Evolutionary conservation across 2,113 vertebrate species (phyloP).

Genomic region (Micronycteris hirsuta): DNA sequence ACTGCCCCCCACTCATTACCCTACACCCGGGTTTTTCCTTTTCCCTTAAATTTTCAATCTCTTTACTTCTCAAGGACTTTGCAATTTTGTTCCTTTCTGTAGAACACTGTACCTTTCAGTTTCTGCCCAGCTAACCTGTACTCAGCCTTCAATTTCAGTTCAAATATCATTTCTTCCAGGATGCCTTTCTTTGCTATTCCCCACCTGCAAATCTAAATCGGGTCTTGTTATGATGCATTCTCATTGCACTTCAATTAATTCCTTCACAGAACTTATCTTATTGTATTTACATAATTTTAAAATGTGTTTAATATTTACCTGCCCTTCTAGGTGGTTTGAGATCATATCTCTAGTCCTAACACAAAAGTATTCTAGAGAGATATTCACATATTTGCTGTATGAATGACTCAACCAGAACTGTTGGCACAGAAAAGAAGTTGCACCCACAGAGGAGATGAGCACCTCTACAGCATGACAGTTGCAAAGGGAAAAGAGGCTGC

Average conservation of each 20-base stretch:
- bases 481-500: background rate
- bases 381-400: background rate
- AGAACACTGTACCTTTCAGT: background rate
- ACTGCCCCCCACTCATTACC: background rate
- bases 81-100: background rate
- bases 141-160: background rate
- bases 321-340: background rate
- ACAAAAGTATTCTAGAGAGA: background rate
- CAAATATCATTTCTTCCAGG: background rate
- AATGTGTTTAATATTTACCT: background rate
- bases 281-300: background rate
- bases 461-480: background rate
- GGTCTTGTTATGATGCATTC: background rate
- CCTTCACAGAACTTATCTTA: background rate
- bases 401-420: background rate
- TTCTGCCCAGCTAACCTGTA: background rate
- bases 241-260: background rate
- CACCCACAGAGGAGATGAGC: no score
- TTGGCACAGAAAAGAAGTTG: background rate
- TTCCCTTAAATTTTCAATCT: background rate
- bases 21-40: background rate
- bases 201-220: background rate
- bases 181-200: background rate
- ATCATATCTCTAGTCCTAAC: background rate
- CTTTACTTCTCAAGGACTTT: background rate